Evolutionary conservation across 2,888 invertebrate species (phyloP).

Genomic region (Hedya salicella): DNA sequence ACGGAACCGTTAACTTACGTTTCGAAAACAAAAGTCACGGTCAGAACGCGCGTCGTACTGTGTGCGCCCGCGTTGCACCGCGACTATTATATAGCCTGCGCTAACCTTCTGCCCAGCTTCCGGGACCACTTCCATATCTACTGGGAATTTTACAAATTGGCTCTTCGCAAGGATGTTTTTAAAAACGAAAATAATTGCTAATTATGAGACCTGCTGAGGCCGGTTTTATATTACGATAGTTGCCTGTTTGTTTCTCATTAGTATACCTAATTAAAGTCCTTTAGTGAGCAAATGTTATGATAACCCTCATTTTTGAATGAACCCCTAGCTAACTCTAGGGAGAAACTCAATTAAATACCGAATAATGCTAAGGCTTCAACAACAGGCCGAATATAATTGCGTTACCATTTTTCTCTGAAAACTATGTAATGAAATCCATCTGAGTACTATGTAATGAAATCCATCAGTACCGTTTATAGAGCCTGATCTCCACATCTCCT

Average conservation of each 20-base stretch:
- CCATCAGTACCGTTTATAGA: no score
- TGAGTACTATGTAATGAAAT: no score
- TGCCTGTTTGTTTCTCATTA: not conserved
- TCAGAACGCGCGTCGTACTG: slow-evolving; percentile 56
- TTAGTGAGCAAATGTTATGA: no score
- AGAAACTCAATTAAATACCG: not conserved
- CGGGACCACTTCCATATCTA: slow-evolving; percentile 61
- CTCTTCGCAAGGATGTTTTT: slow-evolving; percentile 41
- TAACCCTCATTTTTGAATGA: not conserved
- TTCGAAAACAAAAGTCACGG: slow-evolving; percentile 60
- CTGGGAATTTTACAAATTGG: slow-evolving; percentile 48
- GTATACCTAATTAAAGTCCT: no score
- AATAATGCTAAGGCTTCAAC: no score
- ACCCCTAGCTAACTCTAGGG: not conserved
- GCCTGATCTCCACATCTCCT: no score
- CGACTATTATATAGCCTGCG: slow-evolving; percentile 69
- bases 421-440: no score
- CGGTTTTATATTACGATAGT: not conserved
- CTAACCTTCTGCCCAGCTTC: slow-evolving; percentile 76
- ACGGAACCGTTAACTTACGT: slow-evolving; percentile 55
- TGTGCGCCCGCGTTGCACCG: slow-evolving; percentile 70
- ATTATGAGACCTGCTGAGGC: slow-evolving; percentile 1
- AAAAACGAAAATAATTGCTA: slow-evolving; percentile 28
- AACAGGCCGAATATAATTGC: no score
- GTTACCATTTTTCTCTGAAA: no score